Evolutionary conservation across 2,888 invertebrate genomes (phyloP).

Genomic region (Pyrrhia umbra): DNA sequence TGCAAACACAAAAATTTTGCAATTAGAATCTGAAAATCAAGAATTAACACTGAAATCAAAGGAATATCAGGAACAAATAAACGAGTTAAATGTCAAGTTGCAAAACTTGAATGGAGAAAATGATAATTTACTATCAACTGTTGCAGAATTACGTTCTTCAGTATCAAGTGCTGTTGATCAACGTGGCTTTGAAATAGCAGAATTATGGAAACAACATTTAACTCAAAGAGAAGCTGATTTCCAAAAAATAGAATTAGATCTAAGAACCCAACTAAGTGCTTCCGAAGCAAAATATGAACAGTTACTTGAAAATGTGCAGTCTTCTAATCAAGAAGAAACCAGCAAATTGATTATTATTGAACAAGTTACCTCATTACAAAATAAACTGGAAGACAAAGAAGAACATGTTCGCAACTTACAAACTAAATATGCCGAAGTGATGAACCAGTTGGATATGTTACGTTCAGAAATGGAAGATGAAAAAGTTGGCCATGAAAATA

Average conservation of each 20-base stretch:
- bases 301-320: conserved; percentile 83
- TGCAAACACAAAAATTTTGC: conserved; percentile 79
- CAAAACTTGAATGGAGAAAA: conserved; percentile 83
- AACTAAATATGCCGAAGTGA: conserved; percentile 82
- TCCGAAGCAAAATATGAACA: conserved; percentile 87
- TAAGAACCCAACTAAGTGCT: conserved; percentile 87
- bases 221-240: conserved; percentile 92
- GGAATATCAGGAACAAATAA: conserved; percentile 71
- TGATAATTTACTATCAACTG: conserved; percentile 83
- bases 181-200: conserved; percentile 92
- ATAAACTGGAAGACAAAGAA: conserved; percentile 85
- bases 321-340: conserved; percentile 86
- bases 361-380: conserved; percentile 82
- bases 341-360: conserved; percentile 82
- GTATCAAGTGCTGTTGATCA: conserved; percentile 91
- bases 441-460: conserved; percentile 82
- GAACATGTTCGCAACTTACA: conserved; percentile 81
- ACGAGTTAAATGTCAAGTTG: conserved; percentile 77
- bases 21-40: conserved; percentile 71
- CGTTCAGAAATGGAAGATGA: conserved; percentile 87
- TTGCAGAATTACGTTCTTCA: conserved; percentile 85
- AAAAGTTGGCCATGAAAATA: conserved; percentile 83
- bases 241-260: conserved; percentile 85
- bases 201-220: conserved; percentile 93
- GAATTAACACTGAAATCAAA: conserved; percentile 64